A percentile compares a stretch with the other conserved stretches of the same genome.
Conservation (phyloP, 1,140 invertebrate genomes). For the Hypsibius dujardini region DNA sequence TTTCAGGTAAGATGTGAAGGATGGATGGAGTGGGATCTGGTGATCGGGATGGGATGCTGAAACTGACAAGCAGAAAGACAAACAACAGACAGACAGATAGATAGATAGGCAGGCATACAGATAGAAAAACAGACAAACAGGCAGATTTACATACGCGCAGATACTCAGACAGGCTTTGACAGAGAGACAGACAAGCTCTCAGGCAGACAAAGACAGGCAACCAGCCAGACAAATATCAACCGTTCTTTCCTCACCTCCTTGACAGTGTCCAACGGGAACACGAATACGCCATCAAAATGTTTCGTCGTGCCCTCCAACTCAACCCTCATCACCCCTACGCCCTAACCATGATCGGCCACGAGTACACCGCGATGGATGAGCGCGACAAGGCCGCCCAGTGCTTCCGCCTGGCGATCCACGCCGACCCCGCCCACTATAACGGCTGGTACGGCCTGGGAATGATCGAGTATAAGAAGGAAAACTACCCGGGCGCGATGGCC, state of each 20-base stretch:
- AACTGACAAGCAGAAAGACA: too few species aligned
- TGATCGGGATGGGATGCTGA: too few species aligned
- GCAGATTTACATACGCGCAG: too few species aligned
- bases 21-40: too few species aligned
- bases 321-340: conserved; percentile 74
- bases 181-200: too few species aligned
- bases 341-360: conserved; percentile 88
- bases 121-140: too few species aligned
- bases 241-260: too few species aligned
- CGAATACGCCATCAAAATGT: conserved; percentile 93
- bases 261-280: conserved; percentile 89
- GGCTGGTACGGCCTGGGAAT: conserved; percentile 98
- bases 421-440: conserved; percentile 86
- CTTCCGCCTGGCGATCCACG: conserved; percentile 73
- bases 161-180: too few species aligned
- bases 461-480: conserved; percentile 90
- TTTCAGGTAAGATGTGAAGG: conserved; percentile 24
- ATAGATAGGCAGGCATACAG: too few species aligned
- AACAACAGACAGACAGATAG: too few species aligned
- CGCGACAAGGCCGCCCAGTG: conserved; percentile 84
- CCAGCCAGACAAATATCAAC: too few species aligned
- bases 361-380: conserved; percentile 88
- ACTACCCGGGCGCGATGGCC: conserved; percentile 70
- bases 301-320: conserved; percentile 80
- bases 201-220: too few species aligned